Base-by-base conservation (phyloP, 2,888 invertebrate genomes). In the Holacanthella duospinosa region DNA sequence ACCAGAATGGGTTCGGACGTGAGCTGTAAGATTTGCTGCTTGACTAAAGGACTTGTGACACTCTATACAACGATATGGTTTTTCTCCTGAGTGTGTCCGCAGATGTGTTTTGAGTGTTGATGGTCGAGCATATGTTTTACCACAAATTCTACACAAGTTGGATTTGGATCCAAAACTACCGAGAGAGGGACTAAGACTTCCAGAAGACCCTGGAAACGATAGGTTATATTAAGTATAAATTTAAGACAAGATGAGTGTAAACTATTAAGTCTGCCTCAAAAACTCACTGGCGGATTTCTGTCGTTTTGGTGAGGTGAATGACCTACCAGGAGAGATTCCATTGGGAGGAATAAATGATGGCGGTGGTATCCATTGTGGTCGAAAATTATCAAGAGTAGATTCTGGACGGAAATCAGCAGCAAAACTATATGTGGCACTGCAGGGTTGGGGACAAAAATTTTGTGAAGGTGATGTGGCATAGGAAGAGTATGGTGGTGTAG, bases 11-110 rank as follows among this genome's bases (percentile, higher is more conserved):
- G 93, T 93, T 72, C 93, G 82, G 24, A 94, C 90, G 78, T 99
- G 97, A 16, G 97, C 97, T 9, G 96, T 97, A 71, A 99, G 80
- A 80, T 99, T 99, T 68, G 97, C 97, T 55, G 97, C 97, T 79
- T 99, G 97, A 57, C 93, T 93, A 80, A 96, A 96, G 71, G 93
- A 93, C 78, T 96, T 96, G 77, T 89, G 89, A 80, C 95, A 96
- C 75, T 93, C 93, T 59, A 88, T 86, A 77, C 94, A 94, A 63
- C 88, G 82, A 78, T 92, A 89, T 0, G 93, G 93, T 73, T 94
- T 85, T 77, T 97, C 96, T 0, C 96, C 96, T 2, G 92, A 91
- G 78, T 97, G 97, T 1, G 96, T 97, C 61, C 97, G 82, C 63
- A 96, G 83, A 78, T 97, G 97, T 0, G 96, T 97, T 81, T 97